Evolutionary conservation across 92 coral and sea anemone species (phyloP).

Genomic region (Zoanthus gigantus): DNA sequence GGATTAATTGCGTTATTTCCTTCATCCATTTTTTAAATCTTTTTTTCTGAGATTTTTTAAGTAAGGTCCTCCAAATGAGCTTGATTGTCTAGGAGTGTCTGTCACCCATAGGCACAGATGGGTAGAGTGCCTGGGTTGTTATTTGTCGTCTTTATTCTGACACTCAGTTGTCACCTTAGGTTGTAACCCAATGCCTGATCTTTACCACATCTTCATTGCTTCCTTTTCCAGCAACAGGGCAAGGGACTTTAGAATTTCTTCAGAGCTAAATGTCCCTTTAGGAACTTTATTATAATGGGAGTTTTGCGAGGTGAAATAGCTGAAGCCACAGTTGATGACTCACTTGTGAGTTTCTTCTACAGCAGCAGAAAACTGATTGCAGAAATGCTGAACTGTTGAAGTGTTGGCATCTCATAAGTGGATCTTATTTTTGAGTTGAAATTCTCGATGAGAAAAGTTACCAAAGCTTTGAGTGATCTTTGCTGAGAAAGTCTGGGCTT

Average conservation of each 20-base stretch:
- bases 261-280: slow-evolving; percentile 17
- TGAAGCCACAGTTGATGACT: neutral
- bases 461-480: neutral
- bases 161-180: slow-evolving; percentile 21
- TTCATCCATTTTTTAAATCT: neutral
- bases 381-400: slow-evolving; percentile 37
- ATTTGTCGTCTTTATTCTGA: neutral
- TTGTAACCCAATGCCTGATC: slow-evolving; percentile 40
- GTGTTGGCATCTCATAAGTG: slow-evolving; percentile 43
- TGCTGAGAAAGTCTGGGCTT: slow-evolving; percentile 7
- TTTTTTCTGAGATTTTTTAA: too few relatives aligned
- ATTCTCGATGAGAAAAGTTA: slow-evolving; percentile 4
- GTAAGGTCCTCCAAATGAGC: neutral
- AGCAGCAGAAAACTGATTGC: slow-evolving; percentile 38
- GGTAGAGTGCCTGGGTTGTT: slow-evolving; percentile 39
- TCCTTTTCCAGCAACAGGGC: slow-evolving; percentile 34
- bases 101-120: slow-evolving; percentile 2
- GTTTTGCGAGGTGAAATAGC: slow-evolving; percentile 34
- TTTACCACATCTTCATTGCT: slow-evolving; percentile 38
- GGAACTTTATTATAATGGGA: slow-evolving; percentile 12
- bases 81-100: slow-evolving; percentile 1
- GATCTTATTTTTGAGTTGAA: slow-evolving; percentile 46
- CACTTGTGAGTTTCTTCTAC: neutral
- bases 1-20: neutral
- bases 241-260: slow-evolving; percentile 39